phyloP scores from a whole-genome alignment of 2,113 vertebrate genomes.

The Chroicocephalus ridibundus region DNA sequence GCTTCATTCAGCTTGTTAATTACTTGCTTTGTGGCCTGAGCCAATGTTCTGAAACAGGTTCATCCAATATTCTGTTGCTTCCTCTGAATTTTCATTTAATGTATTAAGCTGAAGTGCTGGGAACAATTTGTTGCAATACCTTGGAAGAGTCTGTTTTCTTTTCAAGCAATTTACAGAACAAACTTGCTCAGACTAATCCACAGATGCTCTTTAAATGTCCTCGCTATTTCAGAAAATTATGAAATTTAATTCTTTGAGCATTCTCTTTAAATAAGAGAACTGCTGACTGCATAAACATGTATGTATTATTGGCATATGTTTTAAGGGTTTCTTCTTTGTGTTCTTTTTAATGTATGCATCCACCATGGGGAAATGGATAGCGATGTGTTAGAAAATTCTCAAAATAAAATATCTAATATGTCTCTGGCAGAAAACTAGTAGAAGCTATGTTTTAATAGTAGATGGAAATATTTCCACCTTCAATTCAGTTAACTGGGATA shows the following conservation, averaged over 20 bases:
- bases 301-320: neutral
- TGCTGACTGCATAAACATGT: neutral
- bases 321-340: neutral
- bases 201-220: constrained; percentile 49
- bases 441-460: neutral
- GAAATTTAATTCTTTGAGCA: neutral
- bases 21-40: constrained; percentile 37
- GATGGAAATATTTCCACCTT: neutral
- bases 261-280: neutral
- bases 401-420: neutral
- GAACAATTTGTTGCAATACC: constrained; percentile 20
- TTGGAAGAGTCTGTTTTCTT: constrained; percentile 15
- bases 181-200: constrained; percentile 35
- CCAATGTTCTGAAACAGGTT: constrained; percentile 48
- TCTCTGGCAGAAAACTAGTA: neutral
- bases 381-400: neutral
- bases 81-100: constrained; percentile 16
- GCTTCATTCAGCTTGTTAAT: constrained; percentile 54
- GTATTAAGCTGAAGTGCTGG: neutral
- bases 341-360: neutral
- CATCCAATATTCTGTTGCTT: constrained; percentile 41
- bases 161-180: constrained; percentile 9
- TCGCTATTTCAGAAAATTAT: constrained; percentile 16
- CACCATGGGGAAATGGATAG: neutral
- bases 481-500: neutral